Evolutionary conservation across 2,797 vertebrate genomes (phyloP).

Genomic region (Oreortyx pictus): DNA sequence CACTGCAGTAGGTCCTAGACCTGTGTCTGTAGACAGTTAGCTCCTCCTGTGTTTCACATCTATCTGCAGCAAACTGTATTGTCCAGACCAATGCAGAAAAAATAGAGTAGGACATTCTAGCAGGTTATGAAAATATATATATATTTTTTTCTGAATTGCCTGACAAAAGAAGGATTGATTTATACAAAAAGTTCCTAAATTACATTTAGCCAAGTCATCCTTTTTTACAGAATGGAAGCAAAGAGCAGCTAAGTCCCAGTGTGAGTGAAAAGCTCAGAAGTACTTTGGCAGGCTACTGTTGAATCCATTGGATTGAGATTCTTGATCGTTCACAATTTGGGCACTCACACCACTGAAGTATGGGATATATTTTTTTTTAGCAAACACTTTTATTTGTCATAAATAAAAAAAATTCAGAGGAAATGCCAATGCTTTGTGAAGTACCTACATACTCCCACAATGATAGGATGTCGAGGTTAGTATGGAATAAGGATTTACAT

Average conservation of each 20-base stretch:
- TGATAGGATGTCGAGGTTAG: background rate
- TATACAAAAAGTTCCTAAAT: conserved; percentile 15
- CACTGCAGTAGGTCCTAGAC: background rate
- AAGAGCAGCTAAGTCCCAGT: background rate
- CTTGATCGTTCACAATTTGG: background rate
- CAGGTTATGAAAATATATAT: background rate
- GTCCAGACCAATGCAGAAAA: background rate
- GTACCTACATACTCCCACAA: background rate
- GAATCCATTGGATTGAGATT: background rate
- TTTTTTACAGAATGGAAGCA: conserved; percentile 2
- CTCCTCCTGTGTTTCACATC: background rate
- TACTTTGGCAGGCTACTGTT: background rate
- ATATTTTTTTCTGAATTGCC: background rate
- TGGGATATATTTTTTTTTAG: background rate
- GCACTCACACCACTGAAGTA: background rate
- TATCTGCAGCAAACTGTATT: background rate
- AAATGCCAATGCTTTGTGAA: background rate
- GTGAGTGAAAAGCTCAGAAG: background rate
- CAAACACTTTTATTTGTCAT: background rate
- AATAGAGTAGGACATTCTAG: background rate
- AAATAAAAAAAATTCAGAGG: background rate
- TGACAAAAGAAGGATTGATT: conserved; percentile 5
- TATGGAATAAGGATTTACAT: conserved; percentile 10
- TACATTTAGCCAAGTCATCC: conserved; percentile 1
- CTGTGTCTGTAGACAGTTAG: background rate